Percentiles rank a stretch among this genome's conserved stretches.
phyloP scores from a whole-genome alignment of 2,888 invertebrate genomes.

The Sphaerophoria taeniata region DNA sequence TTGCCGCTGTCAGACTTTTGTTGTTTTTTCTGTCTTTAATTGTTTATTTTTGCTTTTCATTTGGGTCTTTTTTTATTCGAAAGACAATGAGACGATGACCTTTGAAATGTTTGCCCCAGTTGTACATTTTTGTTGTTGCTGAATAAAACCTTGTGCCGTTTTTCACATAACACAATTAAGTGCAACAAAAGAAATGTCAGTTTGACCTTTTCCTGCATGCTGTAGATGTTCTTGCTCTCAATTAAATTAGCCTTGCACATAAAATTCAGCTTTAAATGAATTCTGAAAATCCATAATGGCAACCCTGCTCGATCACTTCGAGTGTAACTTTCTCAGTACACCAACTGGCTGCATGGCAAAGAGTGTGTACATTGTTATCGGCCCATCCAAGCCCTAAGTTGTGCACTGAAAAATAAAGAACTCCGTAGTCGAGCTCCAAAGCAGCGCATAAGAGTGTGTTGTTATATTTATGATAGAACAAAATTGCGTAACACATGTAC shows the following conservation, averaged over 20 bases:
- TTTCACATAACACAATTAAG: background rate
- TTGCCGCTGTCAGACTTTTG: slow-evolving; percentile 22
- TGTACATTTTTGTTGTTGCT: background rate
- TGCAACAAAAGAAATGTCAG: background rate
- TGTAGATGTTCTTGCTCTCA: too few relatives aligned
- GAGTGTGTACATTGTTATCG: slow-evolving; percentile 57
- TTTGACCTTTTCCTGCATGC: background rate
- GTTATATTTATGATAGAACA: slow-evolving; percentile 1
- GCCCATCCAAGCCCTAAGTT: slow-evolving; percentile 63
- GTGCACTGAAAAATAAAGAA: slow-evolving; percentile 53
- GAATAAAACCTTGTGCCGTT: too few relatives aligned
- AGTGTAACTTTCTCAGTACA: slow-evolving; percentile 20
- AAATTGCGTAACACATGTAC: slow-evolving; percentile 37
- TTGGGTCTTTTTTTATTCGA: too few relatives aligned
- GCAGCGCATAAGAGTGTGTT: background rate
- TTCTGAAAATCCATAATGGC: background rate
- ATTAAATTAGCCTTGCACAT: too few relatives aligned
- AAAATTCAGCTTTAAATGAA: too few relatives aligned
- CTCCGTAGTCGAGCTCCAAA: slow-evolving; percentile 39
- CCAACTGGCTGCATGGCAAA: slow-evolving; percentile 38
- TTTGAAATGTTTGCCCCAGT: slow-evolving; percentile 1
- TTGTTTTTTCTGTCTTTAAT: background rate
- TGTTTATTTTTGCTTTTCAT: background rate
- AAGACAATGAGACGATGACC: slow-evolving; percentile 4
- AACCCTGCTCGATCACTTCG: background rate